A percentile compares a stretch with the other conserved stretches of the same genome.
Conservation (phyloP, 2,888 invertebrate genomes). For the Pandemis corylana region DNA sequence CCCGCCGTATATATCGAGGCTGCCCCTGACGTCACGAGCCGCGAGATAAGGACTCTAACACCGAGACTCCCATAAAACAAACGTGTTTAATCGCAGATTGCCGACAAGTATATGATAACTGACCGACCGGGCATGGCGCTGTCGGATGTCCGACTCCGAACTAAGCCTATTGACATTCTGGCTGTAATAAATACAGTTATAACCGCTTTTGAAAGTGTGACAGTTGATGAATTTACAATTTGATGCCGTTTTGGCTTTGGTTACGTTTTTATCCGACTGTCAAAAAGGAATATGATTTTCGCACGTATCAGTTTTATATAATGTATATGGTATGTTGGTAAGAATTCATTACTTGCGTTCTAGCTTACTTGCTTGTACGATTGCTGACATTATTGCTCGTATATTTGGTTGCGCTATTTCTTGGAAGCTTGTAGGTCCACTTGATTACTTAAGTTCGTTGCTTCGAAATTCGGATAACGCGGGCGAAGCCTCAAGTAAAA, state of each 20-base stretch:
- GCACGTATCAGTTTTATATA: no score
- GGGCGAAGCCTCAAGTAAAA: no score
- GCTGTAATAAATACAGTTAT: slow-evolving; percentile 11
- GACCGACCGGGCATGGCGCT: background rate
- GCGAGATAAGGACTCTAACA: slow-evolving; percentile 55
- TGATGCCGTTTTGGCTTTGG: background rate
- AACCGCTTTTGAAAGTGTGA: slow-evolving; percentile 12
- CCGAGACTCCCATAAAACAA: slow-evolving; percentile 49
- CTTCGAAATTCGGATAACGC: no score
- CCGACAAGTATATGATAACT: slow-evolving; percentile 12
- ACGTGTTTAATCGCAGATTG: slow-evolving; percentile 57
- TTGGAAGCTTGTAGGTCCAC: no score
- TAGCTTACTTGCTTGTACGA: no score
- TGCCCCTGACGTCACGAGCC: slow-evolving; percentile 67
- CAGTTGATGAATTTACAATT: background rate
- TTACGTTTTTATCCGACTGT: background rate
- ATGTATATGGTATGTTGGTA: no score
- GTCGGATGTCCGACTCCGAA: slow-evolving; percentile 2
- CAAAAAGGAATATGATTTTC: background rate
- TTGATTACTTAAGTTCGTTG: no score
- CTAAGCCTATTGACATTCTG: background rate
- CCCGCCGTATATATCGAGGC: slow-evolving; percentile 71
- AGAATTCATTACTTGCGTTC: no score
- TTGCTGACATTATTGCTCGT: no score
- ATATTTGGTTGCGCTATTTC: no score